Evolutionary conservation across 2,888 invertebrate genomes (phyloP).

Genomic region (Geotrupes spiniger): DNA sequence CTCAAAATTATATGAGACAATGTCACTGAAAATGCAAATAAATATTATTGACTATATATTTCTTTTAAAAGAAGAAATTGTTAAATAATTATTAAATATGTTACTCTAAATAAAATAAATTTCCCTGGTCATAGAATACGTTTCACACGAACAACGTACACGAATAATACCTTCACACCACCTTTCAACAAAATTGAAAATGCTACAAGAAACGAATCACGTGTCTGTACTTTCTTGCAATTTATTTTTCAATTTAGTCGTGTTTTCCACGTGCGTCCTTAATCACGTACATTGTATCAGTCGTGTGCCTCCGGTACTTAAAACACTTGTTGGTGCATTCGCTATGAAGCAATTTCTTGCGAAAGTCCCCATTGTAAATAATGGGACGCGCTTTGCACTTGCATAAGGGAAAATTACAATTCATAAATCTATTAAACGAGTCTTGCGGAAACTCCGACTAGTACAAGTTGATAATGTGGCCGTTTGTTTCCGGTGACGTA

Average conservation of each 20-base stretch:
- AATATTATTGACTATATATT: no score
- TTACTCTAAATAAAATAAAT: no score
- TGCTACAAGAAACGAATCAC: background rate
- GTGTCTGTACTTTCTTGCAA: background rate
- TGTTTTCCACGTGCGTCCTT: conserved; percentile 19
- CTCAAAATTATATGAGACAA: no score
- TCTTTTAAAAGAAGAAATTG: no score
- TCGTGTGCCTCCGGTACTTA: conserved; percentile 4
- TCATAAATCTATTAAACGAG: conserved; percentile 21
- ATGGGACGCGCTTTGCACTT: conserved; percentile 20
- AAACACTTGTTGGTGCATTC: conserved; percentile 27
- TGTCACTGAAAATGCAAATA: no score
- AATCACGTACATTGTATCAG: conserved; percentile 17
- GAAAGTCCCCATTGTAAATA: conserved; percentile 22
- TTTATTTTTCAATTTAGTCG: conserved; percentile 27
- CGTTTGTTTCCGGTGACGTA: conserved; percentile 2
- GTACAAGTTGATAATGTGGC: conserved; percentile 4
- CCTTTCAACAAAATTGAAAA: no score
- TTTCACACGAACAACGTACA: no score
- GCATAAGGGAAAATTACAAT: conserved; percentile 23
- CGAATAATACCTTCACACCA: no score
- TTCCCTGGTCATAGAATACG: no score
- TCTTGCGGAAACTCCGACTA: conserved; percentile 3
- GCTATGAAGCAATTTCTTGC: conserved; percentile 19
- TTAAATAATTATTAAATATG: no score